Percentiles rank a stretch among this genome's conserved stretches.
phyloP scores from a whole-genome alignment of 92 coral and sea anemone genomes.

The Ricordea florida region DNA sequence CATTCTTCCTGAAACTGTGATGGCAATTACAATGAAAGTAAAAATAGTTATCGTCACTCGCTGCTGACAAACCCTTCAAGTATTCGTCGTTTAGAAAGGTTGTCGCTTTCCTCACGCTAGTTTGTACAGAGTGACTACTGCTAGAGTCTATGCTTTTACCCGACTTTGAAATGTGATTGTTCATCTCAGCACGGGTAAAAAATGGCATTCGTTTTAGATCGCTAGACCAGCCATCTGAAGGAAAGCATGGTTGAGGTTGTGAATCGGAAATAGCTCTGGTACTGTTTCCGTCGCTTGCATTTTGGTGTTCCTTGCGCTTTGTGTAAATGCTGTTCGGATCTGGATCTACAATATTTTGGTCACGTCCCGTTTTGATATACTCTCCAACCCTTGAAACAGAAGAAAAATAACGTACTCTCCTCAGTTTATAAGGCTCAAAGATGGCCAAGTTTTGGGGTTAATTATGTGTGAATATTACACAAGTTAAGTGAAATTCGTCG shows the following conservation, averaged over 20 bases:
- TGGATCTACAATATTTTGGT: slow-evolving; percentile 43
- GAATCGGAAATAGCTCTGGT: background rate
- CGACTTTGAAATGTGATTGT: slow-evolving; percentile 17
- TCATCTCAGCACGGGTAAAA: slow-evolving; percentile 33
- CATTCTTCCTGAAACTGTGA: slow-evolving; percentile 54
- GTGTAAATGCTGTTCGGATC: slow-evolving; percentile 29
- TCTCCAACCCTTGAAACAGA: slow-evolving; percentile 38
- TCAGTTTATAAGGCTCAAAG: too few species aligned
- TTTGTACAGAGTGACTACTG: slow-evolving; percentile 16
- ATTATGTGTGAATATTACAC: too few species aligned
- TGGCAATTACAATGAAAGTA: slow-evolving; percentile 12
- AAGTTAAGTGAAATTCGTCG: too few species aligned
- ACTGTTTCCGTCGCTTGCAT: background rate
- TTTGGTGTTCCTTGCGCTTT: background rate
- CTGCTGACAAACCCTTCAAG: slow-evolving; percentile 17
- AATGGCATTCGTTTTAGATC: slow-evolving; percentile 29
- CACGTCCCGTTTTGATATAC: slow-evolving; percentile 37
- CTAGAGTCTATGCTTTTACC: slow-evolving; percentile 22
- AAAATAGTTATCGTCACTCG: slow-evolving; percentile 16
- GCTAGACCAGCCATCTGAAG: slow-evolving; percentile 29
- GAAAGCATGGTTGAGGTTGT: too few species aligned
- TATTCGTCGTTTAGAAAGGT: slow-evolving; percentile 38
- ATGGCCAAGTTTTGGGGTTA: too few species aligned
- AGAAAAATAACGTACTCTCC: too few species aligned
- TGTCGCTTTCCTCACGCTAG: slow-evolving; percentile 38